A percentile compares a stretch with the other conserved stretches of the same genome.
These are phyloP conservation scores for Empidonax traillii DNA, from an alignment of 2,113 vertebrate genomes.

Conservation along the genomic window DNA sequence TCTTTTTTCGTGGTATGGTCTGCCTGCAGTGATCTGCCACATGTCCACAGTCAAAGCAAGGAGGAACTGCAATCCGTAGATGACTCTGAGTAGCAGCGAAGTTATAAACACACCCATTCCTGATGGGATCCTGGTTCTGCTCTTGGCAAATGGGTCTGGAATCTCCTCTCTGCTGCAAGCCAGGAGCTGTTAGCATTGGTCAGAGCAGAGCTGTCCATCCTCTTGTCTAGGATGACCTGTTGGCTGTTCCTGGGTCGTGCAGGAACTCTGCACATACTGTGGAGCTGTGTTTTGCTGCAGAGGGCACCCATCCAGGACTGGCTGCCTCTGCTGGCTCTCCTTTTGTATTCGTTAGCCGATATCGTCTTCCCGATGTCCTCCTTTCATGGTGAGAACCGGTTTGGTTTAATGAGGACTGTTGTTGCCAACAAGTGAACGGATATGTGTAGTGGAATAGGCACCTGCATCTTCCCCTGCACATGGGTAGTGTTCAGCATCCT, in stretches of 20 bases:
- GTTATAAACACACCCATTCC: background rate
- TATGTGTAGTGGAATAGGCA: background rate
- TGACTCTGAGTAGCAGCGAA: background rate
- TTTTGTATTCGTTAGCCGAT: background rate
- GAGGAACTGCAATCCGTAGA: background rate
- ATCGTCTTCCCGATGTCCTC: background rate
- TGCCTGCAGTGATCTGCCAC: background rate
- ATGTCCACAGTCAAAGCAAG: background rate
- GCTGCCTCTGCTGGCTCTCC: background rate
- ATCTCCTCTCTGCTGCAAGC: background rate
- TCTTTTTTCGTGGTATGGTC: background rate
- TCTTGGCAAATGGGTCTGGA: rapidly evolving
- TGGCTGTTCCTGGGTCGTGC: rapidly evolving
- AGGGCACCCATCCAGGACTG: background rate
- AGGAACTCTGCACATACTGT: background rate
- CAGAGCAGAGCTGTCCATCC: background rate
- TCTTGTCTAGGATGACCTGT: background rate
- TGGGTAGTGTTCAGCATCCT: constrained; percentile 27
- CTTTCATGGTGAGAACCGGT: background rate
- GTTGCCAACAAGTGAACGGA: constrained; percentile 25
- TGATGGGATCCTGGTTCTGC: background rate
- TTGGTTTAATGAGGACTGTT: constrained; percentile 6
- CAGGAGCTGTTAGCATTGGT: background rate
- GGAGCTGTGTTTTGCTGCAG: background rate
- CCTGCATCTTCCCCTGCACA: constrained; percentile 29